These are phyloP conservation scores for Ellobius talpinus DNA, from an alignment of 2,113 vertebrate genomes.

Conservation along the genomic window DNA sequence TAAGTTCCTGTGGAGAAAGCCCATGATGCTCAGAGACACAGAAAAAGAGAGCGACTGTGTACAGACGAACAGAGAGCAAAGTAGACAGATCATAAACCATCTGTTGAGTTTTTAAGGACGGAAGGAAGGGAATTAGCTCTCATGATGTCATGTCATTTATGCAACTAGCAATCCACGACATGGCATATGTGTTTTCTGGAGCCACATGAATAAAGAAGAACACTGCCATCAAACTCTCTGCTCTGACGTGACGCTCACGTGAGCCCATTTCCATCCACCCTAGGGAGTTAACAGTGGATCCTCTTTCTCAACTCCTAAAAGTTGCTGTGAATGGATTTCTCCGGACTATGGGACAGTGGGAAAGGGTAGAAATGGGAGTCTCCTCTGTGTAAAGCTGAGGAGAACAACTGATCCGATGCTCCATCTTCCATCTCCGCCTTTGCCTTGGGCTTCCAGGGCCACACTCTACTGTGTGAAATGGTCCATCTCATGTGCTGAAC, in stretches of 20 bases:
- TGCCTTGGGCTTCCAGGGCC: not conserved
- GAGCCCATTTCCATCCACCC: not conserved
- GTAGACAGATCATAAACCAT: not conserved
- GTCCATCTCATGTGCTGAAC: not conserved
- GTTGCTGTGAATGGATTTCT: not conserved
- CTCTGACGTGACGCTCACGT: not conserved
- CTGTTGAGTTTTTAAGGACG: not conserved
- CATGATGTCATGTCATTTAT: not conserved
- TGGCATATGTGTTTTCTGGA: not conserved
- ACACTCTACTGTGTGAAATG: not conserved
- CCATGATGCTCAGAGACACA: conserved; percentile 41
- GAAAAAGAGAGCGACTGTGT: conserved; percentile 33
- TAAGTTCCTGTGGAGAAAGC: conserved; percentile 35
- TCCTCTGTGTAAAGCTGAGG: not conserved
- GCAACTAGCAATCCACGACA: not conserved
- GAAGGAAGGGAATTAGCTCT: conserved; percentile 6
- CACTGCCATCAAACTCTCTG: not conserved
- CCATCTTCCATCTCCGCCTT: not conserved
- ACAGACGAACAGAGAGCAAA: not conserved
- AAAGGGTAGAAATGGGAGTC: not conserved
- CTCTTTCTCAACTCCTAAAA: not conserved
- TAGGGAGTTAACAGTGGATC: not conserved
- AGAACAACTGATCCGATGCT: not conserved
- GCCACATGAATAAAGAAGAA: not conserved
- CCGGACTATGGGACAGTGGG: not conserved